These are phyloP conservation scores for Nerophis lumbriciformis DNA, from an alignment of 2,113 vertebrate species.

Conservation along the genomic window DNA sequence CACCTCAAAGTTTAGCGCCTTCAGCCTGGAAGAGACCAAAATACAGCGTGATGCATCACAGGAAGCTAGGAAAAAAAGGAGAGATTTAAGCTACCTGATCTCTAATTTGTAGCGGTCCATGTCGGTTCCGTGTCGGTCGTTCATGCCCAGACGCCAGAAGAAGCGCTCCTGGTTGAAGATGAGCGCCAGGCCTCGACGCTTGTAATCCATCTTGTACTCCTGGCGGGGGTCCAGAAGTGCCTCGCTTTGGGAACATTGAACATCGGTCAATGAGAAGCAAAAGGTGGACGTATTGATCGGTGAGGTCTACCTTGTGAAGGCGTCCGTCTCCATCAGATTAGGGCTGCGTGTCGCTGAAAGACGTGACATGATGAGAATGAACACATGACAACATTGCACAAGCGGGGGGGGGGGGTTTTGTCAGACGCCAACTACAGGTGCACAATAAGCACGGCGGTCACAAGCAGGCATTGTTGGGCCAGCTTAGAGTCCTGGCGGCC, in stretches of 20 bases:
- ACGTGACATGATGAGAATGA: not conserved
- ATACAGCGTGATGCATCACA: not conserved
- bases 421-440: conserved; percentile 29
- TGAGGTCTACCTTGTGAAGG: conserved; percentile 67
- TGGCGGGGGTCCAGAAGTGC: conserved; percentile 71
- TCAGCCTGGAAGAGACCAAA: conserved; percentile 61
- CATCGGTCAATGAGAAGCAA: not conserved
- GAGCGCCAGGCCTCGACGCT: conserved; percentile 79
- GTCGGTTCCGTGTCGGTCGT: conserved; percentile 72
- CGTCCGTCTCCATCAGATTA: conserved; percentile 74
- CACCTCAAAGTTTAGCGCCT: conserved; percentile 84
- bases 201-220: conserved; percentile 86
- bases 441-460: conserved; percentile 25
- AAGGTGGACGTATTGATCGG: not conserved
- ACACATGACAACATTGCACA: not conserved
- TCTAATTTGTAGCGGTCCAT: conserved; percentile 78
- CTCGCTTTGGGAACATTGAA: not conserved
- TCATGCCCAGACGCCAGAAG: conserved; percentile 74
- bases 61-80: not conserved
- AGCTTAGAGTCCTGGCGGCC: conserved; percentile 24
- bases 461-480: conserved; percentile 49
- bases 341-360: conserved; percentile 52
- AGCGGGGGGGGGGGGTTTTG: not conserved
- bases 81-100: conserved; percentile 65
- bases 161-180: conserved; percentile 95